Evolutionary conservation across 2,888 invertebrate species (phyloP).

Genomic region (Ophion obscuratus): DNA sequence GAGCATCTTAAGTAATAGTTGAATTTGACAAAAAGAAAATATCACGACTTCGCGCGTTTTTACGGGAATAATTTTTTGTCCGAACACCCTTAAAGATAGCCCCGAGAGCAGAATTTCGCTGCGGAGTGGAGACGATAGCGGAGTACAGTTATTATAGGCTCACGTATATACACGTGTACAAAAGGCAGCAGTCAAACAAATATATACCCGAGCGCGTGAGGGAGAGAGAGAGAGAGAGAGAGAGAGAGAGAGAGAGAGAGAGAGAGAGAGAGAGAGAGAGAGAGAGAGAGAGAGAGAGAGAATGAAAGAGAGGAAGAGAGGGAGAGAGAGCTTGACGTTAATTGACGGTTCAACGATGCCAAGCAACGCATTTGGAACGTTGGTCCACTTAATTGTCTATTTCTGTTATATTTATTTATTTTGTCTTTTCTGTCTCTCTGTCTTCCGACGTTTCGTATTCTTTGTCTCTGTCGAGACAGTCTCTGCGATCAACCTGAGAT

Average conservation of each 20-base stretch:
- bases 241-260: neutral
- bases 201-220: conserved; percentile 3
- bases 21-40: too few relatives aligned
- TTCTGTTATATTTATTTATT: conserved; percentile 65
- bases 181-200: conserved; percentile 15
- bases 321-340: conserved; percentile 58
- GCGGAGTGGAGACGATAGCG: neutral
- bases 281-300: neutral
- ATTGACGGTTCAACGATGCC: conserved; percentile 63
- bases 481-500: neutral
- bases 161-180: neutral
- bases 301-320: neutral
- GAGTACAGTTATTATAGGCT: conserved; percentile 26
- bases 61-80: neutral
- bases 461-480: neutral
- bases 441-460: conserved; percentile 15
- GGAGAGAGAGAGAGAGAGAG: neutral
- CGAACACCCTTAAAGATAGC: neutral
- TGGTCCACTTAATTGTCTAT: conserved; percentile 64
- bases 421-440: conserved; percentile 33
- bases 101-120: neutral
- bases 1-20: too few relatives aligned
- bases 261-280: neutral
- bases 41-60: neutral
- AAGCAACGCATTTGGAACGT: conserved; percentile 60